Evolutionary conservation across 2,113 vertebrate genomes (phyloP).

Genomic region (Malurus elegans): DNA sequence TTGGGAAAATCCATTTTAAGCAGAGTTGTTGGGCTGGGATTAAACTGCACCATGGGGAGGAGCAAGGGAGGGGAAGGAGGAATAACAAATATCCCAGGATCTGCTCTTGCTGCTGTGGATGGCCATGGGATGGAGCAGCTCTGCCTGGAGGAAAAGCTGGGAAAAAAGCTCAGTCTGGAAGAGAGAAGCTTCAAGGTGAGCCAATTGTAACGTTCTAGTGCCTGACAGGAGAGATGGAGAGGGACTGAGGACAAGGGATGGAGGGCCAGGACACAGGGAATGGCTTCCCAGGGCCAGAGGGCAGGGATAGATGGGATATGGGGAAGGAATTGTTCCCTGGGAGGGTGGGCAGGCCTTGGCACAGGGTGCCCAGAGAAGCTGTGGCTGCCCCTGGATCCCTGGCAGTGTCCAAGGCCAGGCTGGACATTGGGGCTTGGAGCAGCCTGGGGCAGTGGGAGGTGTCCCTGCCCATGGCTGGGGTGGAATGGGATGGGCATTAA

Average conservation of each 20-base stretch:
- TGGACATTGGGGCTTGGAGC: not conserved
- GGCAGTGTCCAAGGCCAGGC: not conserved
- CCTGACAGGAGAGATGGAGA: not conserved
- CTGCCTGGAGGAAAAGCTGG: not conserved
- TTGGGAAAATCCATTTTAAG: not conserved
- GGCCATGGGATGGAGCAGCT: not conserved
- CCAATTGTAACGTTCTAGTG: not conserved
- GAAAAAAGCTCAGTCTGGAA: not conserved
- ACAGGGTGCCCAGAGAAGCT: not conserved
- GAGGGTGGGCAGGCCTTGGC: not conserved
- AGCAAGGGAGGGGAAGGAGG: not conserved
- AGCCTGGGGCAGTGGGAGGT: not conserved
- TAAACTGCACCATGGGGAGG: not conserved
- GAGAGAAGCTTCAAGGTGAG: not conserved
- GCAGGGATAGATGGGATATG: not conserved
- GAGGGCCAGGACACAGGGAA: not conserved
- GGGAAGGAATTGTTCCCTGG: not conserved
- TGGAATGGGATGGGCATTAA: accelerated
- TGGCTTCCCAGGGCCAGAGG: not conserved
- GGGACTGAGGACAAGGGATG: not conserved
- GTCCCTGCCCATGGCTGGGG: not conserved
- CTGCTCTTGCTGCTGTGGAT: not conserved
- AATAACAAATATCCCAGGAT: not conserved
- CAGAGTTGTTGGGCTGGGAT: not conserved
- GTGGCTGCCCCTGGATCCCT: not conserved